These are phyloP conservation scores for Acanthochromis polyacanthus DNA, from an alignment of 2,113 vertebrate species.

Conservation along the genomic window DNA sequence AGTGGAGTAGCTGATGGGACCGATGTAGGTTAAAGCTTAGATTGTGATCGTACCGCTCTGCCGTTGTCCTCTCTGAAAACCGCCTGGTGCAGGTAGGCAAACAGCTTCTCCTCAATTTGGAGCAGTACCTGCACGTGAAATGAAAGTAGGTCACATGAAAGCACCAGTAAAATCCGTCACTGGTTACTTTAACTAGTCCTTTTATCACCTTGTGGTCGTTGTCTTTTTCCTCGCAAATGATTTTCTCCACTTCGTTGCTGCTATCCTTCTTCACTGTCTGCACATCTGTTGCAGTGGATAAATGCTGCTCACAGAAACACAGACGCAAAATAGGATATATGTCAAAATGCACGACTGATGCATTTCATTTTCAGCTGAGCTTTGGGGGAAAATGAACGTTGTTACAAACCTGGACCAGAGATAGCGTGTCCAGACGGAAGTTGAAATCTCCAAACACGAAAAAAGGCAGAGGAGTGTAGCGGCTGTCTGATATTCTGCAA, in stretches of 20 bases:
- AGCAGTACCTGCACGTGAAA: conserved; percentile 81
- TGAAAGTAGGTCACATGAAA: neutral
- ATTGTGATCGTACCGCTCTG: conserved; percentile 73
- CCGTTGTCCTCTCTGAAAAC: conserved; percentile 86
- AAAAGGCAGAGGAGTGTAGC: conserved; percentile 77
- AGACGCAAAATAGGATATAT: neutral
- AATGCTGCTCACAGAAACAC: conserved; percentile 70
- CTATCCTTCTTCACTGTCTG: conserved; percentile 81
- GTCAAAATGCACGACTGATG: neutral
- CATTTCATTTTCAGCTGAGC: neutral
- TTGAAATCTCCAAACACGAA: conserved; percentile 90
- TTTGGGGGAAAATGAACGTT: neutral
- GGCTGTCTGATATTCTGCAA: conserved; percentile 75
- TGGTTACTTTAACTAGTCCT: fast-evolving
- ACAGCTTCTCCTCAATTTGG: conserved; percentile 87
- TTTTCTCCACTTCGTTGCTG: conserved; percentile 82
- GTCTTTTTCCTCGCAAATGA: conserved; percentile 85
- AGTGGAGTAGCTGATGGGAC: fast-evolving
- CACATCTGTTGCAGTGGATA: conserved; percentile 78
- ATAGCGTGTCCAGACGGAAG: conserved; percentile 85
- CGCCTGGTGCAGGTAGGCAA: conserved; percentile 83
- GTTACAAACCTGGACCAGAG: conserved; percentile 81
- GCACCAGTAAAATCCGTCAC: neutral
- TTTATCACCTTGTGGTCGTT: conserved; percentile 82
- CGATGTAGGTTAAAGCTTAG: conserved; percentile 19